Evolutionary conservation across 53 echinoderm and acorn worm genomes (phyloP).

Genomic region (Stichopus horrens): DNA sequence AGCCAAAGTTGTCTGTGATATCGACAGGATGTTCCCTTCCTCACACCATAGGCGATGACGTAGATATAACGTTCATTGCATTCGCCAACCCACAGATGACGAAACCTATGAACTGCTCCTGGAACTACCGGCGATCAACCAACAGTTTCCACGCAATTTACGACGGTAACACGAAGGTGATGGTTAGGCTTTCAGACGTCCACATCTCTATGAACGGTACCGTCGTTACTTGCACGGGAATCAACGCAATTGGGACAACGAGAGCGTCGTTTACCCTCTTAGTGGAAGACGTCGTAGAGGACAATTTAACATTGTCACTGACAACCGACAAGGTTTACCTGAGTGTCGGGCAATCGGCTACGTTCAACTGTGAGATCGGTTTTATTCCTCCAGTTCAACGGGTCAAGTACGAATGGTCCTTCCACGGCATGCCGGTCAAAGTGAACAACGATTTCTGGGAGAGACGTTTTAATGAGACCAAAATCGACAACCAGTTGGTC

Average conservation of each 20-base stretch:
- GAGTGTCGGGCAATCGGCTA: neutral
- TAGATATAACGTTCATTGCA: slow-evolving; percentile 1
- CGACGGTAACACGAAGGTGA: neutral
- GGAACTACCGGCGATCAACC: neutral
- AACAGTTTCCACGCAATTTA: neutral
- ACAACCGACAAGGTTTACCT: neutral
- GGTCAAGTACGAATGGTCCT: neutral
- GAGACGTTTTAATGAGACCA: neutral
- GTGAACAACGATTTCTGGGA: neutral
- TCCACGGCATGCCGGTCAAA: neutral
- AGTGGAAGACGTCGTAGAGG: neutral
- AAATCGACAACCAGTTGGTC: neutral
- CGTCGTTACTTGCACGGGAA: neutral
- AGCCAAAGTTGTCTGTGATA: neutral
- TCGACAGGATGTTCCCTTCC: neutral
- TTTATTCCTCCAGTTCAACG: neutral
- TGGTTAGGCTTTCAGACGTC: neutral
- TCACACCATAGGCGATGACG: neutral
- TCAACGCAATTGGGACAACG: neutral
- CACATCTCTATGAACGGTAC: slow-evolving; percentile 12
- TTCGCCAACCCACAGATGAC: slow-evolving; percentile 4
- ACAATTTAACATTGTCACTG: neutral
- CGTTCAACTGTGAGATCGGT: slow-evolving; percentile 2
- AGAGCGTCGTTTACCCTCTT: neutral
- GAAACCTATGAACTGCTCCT: neutral